These are phyloP conservation scores for Lepidocyrtoides sp. DNA, from an alignment of 2,888 invertebrate species.

Conservation along the genomic window DNA sequence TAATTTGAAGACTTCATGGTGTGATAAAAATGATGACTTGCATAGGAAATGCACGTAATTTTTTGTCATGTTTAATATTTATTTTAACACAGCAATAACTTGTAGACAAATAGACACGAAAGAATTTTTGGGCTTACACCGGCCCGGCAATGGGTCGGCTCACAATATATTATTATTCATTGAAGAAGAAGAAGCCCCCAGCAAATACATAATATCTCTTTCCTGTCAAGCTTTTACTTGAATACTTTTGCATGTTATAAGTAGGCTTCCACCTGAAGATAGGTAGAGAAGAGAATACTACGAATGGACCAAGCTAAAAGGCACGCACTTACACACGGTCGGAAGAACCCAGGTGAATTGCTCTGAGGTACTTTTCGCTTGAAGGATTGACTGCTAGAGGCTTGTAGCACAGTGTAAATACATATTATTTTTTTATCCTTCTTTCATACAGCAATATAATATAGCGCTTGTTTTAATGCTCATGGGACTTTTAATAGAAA, in stretches of 20 bases:
- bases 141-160: slow-evolving; percentile 60
- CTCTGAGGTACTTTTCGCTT: slow-evolving; percentile 76
- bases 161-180: slow-evolving; percentile 66
- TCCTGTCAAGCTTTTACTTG: slow-evolving; percentile 58
- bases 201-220: too few species aligned
- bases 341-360: slow-evolving; percentile 74
- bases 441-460: slow-evolving; percentile 19
- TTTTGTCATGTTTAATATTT: slow-evolving; percentile 24
- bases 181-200: slow-evolving; percentile 38
- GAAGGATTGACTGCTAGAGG: slow-evolving; percentile 63
- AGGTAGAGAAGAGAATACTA: too few species aligned
- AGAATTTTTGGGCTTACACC: slow-evolving; percentile 37
- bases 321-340: slow-evolving; percentile 6
- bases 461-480: slow-evolving; percentile 45
- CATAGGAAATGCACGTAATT: slow-evolving; percentile 47
- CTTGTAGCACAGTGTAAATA: slow-evolving; percentile 78
- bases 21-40: slow-evolving; percentile 16
- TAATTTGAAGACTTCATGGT: too few species aligned
- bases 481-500: slow-evolving; percentile 70
- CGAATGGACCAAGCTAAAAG: too few species aligned
- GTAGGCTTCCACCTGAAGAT: too few species aligned
- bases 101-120: background rate
- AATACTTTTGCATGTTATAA: slow-evolving; percentile 14
- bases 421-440: too few species aligned
- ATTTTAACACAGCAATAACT: background rate